phyloP scores from a whole-genome alignment of 1,140 invertebrate genomes.

The Ooceraea biroi region DNA sequence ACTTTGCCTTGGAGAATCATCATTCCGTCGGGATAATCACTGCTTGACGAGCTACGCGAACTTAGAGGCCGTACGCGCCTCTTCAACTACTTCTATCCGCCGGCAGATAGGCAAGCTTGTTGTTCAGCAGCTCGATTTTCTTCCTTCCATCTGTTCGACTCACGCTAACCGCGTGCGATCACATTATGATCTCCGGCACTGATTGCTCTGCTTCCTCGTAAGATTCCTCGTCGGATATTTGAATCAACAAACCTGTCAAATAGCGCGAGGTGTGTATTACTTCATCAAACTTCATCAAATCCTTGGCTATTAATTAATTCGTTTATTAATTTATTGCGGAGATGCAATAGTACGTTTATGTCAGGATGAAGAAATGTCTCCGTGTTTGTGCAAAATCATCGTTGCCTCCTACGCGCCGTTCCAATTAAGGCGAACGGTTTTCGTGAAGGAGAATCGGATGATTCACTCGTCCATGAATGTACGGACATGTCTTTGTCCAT shows the following conservation, averaged over 20 bases:
- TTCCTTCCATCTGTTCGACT: too few relatives aligned
- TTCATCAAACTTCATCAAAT: too few relatives aligned
- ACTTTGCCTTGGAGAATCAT: constrained; percentile 23
- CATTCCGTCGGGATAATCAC: constrained; percentile 3
- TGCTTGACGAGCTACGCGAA: constrained; percentile 9
- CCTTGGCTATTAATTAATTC: too few relatives aligned
- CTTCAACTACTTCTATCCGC: not conserved
- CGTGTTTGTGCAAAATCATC: not conserved
- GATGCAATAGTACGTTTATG: not conserved
- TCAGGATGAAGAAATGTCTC: not conserved
- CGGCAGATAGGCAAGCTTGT: not conserved
- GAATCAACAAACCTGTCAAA: not conserved
- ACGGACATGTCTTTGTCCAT: constrained; percentile 36
- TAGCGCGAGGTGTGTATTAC: too few relatives aligned
- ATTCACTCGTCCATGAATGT: constrained; percentile 27
- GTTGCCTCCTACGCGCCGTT: constrained; percentile 13
- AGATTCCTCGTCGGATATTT: not conserved
- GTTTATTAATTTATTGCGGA: not conserved
- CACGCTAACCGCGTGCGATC: not conserved
- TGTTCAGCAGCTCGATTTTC: constrained; percentile 16
- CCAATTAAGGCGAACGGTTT: constrained; percentile 38
- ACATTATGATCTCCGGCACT: not conserved
- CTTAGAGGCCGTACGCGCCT: not conserved
- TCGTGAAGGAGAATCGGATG: constrained; percentile 3
- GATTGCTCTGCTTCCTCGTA: not conserved